A percentile compares a stretch with the other conserved stretches of the same genome.
Evolutionary conservation across 2,797 vertebrate genomes (phyloP).

Genomic region (Pantherophis alleghaniensis): DNA sequence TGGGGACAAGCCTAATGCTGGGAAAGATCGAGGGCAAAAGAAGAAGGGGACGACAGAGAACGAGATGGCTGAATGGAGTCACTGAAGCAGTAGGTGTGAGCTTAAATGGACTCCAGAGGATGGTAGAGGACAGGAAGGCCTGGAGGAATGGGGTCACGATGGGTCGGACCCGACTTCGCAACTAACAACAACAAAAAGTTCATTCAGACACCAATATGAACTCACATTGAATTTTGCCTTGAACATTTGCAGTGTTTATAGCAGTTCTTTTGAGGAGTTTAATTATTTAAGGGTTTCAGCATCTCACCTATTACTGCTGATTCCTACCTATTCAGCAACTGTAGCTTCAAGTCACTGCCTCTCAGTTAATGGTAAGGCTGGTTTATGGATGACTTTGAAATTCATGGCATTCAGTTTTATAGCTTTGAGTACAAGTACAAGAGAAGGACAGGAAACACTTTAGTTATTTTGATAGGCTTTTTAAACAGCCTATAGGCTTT

Average conservation of each 20-base stretch:
- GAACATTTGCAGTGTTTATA: background rate
- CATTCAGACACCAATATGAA: background rate
- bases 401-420: background rate
- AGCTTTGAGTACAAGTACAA: background rate
- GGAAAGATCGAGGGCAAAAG: too few relatives aligned
- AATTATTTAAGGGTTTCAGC: background rate
- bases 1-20: too few relatives aligned
- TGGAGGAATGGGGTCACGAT: too few relatives aligned
- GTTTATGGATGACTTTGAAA: background rate
- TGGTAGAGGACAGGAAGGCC: too few relatives aligned
- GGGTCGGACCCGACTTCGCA: too few relatives aligned
- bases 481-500: too few relatives aligned
- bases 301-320: background rate
- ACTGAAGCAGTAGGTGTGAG: too few relatives aligned
- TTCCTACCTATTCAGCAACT: background rate
- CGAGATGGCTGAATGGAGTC: too few relatives aligned
- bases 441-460: background rate
- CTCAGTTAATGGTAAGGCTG: background rate
- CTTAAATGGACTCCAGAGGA: too few relatives aligned
- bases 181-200: background rate
- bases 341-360: background rate
- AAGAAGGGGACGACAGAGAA: too few relatives aligned
- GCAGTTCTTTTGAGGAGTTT: background rate
- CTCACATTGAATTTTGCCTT: background rate
- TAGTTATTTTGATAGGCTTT: too few relatives aligned